Base-by-base conservation (phyloP, 2,797 vertebrate genomes). In the Leptatherina wallacei region DNA sequence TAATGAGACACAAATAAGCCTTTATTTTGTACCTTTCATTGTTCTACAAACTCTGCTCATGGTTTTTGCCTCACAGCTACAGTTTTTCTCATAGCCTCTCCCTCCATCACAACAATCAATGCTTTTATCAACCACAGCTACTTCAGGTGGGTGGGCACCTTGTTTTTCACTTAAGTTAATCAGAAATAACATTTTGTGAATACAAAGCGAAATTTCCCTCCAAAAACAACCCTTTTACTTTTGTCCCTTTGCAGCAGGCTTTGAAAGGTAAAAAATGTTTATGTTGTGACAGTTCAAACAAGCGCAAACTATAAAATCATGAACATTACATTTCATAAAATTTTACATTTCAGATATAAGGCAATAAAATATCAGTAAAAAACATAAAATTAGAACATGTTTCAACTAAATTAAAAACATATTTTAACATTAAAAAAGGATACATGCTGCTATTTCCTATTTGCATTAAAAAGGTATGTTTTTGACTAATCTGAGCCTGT, bases 381-480 rank as follows among this genome's bases (percentile, higher is more conserved):
- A 24, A 29, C 12, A 2, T 14, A 13, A 55, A 55, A 7, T 14
- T 55, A 4, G 22, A 55, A 13, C 5, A 16, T 54, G 13, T 29
- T 52, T 24, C 24, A 52, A 44, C 0, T 11, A 3, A 11, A 11
- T 4, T 51, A 12, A 4, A 24, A 51, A 22, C 20, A 24, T 42
- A 30, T 18, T 58, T 77, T 56, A 44, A 1, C 40, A 49, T 60
- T 38, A 42, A 2, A 67, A 68, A 67, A 36, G 30, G 44, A 69
- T 42, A 24, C 44, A 62, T 54, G 51, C 47, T 67, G 54, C 32
- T 52, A 60, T 71, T 58, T 20, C 11, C n/a, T 70, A 38, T 75
- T 69, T 81, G 20, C 35, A 81, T 71, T 79, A 70, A 73, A 82
- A 36, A 57, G 36, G 65, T 0, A 44, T 74, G 6, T 60, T 22